phyloP scores from a whole-genome alignment of 2,888 invertebrate species.

The Scotopteryx bipunctaria region DNA sequence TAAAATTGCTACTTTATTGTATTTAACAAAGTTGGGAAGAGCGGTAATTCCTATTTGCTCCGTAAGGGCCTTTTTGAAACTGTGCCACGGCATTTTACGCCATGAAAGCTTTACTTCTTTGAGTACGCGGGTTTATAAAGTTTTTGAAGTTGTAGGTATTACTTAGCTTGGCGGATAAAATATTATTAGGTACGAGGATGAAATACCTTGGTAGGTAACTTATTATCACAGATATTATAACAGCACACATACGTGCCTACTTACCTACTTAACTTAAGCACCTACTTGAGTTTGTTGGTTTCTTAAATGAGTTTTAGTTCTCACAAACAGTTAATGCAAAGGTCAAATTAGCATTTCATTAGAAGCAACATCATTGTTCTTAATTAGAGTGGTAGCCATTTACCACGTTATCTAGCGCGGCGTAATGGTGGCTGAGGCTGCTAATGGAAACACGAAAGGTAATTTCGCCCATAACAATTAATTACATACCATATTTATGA shows the following conservation, averaged over 20 bases:
- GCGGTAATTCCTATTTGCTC: slow-evolving; percentile 24
- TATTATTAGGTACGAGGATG: not conserved
- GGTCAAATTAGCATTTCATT: slow-evolving; percentile 18
- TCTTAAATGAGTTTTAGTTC: slow-evolving; percentile 7
- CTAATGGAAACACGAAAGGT: not conserved
- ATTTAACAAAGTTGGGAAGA: slow-evolving; percentile 24
- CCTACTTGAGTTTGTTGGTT: slow-evolving; percentile 1
- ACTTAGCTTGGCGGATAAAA: slow-evolving; percentile 6
- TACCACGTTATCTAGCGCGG: not conserved
- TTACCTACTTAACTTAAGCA: too few species aligned
- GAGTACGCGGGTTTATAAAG: slow-evolving; percentile 11
- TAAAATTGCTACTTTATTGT: slow-evolving; percentile 29
- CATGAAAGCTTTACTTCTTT: slow-evolving; percentile 24
- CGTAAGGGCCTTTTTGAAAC: slow-evolving; percentile 21
- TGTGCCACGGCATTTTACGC: slow-evolving; percentile 22
- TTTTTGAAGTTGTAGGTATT: slow-evolving; percentile 8
- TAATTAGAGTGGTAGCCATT: slow-evolving; percentile 13
- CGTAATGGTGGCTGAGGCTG: slow-evolving; percentile 7
- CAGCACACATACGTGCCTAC: too few species aligned
- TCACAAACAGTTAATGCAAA: slow-evolving; percentile 11
- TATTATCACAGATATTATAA: not conserved
- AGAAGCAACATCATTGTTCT: slow-evolving; percentile 10
- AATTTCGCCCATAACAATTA: slow-evolving; percentile 1
- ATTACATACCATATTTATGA: not conserved
- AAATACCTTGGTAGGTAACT: not conserved